Evolutionary conservation across 2,888 invertebrate genomes (phyloP), one percentile per base, ranked within the genome.

Genomic region (Periphyllus acericola): DNA sequence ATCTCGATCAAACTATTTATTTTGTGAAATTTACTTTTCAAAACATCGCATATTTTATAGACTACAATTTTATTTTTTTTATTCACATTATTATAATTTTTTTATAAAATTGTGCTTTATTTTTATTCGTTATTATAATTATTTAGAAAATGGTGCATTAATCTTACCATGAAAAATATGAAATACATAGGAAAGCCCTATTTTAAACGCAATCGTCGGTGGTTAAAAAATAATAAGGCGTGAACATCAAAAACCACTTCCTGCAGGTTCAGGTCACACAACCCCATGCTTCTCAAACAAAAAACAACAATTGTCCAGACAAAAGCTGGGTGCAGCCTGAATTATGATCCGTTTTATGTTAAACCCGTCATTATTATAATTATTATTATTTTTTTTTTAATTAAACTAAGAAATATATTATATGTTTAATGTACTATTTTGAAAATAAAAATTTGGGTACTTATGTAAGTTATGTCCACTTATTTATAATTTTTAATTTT

Each of bases 161-260:
- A n/a, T 29, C 3, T 8, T 17, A 32, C 74, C 21, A 36, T 46
- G 25, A 55, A 83, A 76, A 66, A 34, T 46, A 71, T 60, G 36
- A 74, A 78, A 80, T 71, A n/a, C 21, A 52, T 46, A 71, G 5
- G 40, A 80, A 17, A 72, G 80, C 80, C 3, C 40, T 40, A 29
- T 60, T 60, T 40, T 9, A 79, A 80, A 55, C n/a, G 19, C 68
- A 29, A 79, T 79, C 17, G 71, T 72, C 72, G 80, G 72, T 79
- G 80, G 86, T 80, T 80, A 72, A 80, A 86, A 86, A 46, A 86
- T 80, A 80, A 86, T 80, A 86, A 80, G 79, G 79, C 79, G 80
- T 86, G 72, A 80, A 86, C 55, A 66, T 40, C 46, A 40, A 72
- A 86, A 86, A 86, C 79, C 86, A 86, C 86, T 86, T 86, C 80